Base-by-base conservation (phyloP, 2,888 invertebrate genomes). In the Hoplodrina ambigua region DNA sequence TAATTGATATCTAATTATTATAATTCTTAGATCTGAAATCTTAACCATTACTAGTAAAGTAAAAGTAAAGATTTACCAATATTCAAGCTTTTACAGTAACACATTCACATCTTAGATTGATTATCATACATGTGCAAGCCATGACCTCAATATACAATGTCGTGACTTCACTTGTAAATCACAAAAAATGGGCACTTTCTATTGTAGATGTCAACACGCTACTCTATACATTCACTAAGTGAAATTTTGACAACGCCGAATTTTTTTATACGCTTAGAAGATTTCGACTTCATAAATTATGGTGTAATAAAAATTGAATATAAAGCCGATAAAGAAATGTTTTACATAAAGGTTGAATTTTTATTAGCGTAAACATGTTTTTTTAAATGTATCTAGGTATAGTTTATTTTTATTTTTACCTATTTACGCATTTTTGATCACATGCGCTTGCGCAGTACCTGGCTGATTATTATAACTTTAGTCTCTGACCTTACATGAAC, bases 111-210 rank as follows among this genome's bases (percentile, higher is more conserved):
- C 17, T 59, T 44, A 53, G 56, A 71, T 61, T 19, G 2, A 15
- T 15, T 46, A 46, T 46, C 17, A 46, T 46, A 46, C 10, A 44
- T 44, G n/a, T 59, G 57, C 53, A 50, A 55, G 46, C 68, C 67
- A 56, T 80, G 64, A 70, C 76, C 81, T 76, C 69, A 67, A 75
- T 79, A 50, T 25, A 25, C 44, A 5, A 20, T 19, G 7, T 46
- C 8, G 57, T 54, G 59, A 52, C 66, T 56, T 63, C 55, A 52
- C 59, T 69, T 56, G 54, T n/a, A 20, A 49, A 55, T 41, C 65
- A 46, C 20, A 30, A 57, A 59, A 66, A 70, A 54, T 63, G 30
- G 11, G 30, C 62, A 82, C 83, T 81, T 82, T 81, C 81, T 81
- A 81, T 80, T 67, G 62, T 67, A 64, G 20, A 30, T 71, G 77